These are phyloP conservation scores for Crotalus tigris DNA, from an alignment of 2,113 vertebrate genomes.

Conservation along the genomic window DNA sequence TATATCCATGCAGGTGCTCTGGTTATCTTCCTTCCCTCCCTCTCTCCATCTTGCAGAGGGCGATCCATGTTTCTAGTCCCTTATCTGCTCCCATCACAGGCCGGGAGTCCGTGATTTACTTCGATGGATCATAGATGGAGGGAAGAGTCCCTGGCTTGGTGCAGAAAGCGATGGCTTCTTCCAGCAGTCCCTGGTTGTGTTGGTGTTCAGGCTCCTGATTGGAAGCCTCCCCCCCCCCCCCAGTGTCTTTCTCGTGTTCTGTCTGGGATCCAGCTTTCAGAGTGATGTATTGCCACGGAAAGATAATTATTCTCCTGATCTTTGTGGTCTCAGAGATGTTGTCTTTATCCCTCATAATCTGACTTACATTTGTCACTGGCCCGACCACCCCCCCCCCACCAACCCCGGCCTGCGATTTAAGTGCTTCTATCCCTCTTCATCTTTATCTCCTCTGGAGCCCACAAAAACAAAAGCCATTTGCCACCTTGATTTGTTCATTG, in stretches of 20 bases:
- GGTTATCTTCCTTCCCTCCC: neutral
- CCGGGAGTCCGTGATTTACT: neutral
- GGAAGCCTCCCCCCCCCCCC: too few species aligned
- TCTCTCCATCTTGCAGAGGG: neutral
- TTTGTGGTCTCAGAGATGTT: neutral
- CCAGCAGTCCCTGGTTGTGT: neutral
- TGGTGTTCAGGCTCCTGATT: neutral
- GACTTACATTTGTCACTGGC: neutral
- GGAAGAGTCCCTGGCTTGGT: neutral
- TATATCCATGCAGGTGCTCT: neutral
- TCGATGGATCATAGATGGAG: neutral
- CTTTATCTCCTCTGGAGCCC: neutral
- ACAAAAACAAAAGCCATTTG: neutral
- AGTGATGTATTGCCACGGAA: neutral
- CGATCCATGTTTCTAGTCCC: neutral
- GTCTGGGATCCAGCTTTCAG: neutral
- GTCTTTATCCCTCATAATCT: neutral
- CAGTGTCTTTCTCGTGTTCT: neutral
- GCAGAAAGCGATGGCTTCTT: neutral
- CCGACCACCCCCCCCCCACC: too few species aligned
- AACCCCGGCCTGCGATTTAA: neutral
- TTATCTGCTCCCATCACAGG: neutral
- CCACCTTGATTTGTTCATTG: neutral
- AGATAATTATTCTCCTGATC: neutral
- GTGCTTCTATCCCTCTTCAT: neutral